These are phyloP conservation scores for Mythimna pallens DNA, from an alignment of 2,888 invertebrate genomes.

Conservation along the genomic window DNA sequence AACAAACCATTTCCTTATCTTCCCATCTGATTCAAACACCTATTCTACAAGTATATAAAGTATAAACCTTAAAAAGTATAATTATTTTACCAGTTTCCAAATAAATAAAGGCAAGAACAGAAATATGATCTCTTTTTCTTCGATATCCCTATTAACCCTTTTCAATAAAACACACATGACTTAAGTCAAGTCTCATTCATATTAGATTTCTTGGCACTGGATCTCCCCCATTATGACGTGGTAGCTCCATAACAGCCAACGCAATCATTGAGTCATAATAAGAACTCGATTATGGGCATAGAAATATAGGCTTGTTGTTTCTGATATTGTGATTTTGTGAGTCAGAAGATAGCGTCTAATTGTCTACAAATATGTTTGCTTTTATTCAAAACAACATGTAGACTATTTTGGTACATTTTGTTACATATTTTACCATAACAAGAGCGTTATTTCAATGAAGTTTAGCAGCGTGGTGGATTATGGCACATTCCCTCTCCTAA, in stretches of 20 bases:
- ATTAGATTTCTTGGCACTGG: slow-evolving; percentile 35
- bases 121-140: no score
- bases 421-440: no score
- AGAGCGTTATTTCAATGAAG: no score
- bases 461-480: no score
- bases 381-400: neutral
- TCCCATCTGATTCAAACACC: no score
- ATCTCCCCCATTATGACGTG: slow-evolving; percentile 8
- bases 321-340: slow-evolving; percentile 18
- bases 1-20: no score
- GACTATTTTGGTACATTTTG: no score
- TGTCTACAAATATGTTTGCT: slow-evolving; percentile 1
- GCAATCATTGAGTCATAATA: slow-evolving; percentile 43
- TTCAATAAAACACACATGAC: neutral
- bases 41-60: no score
- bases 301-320: slow-evolving; percentile 18
- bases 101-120: no score
- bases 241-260: neutral
- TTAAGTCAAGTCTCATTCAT: slow-evolving; percentile 31
- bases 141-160: neutral
- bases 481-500: no score
- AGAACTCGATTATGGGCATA: neutral
- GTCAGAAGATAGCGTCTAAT: slow-evolving; percentile 6
- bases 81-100: no score
- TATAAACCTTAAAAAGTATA: no score